Conservation (phyloP, 2,888 invertebrate species). For the Lepidonotus clava region DNA sequence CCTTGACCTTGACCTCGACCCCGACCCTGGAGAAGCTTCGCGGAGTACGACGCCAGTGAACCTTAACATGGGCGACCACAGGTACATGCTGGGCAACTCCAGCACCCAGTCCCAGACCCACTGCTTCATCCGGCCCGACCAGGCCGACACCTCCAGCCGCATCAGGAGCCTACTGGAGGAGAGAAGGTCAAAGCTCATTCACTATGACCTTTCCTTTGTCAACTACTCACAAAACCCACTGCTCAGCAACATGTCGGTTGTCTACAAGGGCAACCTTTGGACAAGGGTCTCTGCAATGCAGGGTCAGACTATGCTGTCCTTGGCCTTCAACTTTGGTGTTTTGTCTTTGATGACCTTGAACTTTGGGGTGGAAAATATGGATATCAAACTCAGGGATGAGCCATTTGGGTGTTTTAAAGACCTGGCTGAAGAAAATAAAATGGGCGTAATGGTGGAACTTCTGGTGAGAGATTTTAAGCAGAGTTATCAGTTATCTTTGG, state of each 20-base stretch:
- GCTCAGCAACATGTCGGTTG: conserved; percentile 47
- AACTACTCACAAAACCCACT: conserved; percentile 64
- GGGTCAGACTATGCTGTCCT: conserved; percentile 77
- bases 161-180: not conserved
- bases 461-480: conserved; percentile 65
- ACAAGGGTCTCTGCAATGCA: conserved; percentile 72
- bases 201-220: conserved; percentile 62
- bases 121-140: not conserved
- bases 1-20: conserved; percentile 16
- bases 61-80: conserved; percentile 19
- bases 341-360: conserved; percentile 76
- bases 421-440: conserved; percentile 63
- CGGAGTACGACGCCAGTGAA: not conserved
- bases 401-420: conserved; percentile 74
- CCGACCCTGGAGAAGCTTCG: not conserved
- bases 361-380: conserved; percentile 72
- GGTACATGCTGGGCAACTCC: conserved; percentile 28
- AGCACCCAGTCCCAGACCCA: not conserved
- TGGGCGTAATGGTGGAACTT: conserved; percentile 59
- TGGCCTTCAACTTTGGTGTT: conserved; percentile 79
- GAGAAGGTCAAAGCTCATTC: conserved; percentile 62
- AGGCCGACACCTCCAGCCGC: not conserved
- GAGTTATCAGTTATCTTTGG: not conserved
- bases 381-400: conserved; percentile 70
- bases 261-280: conserved; percentile 61